phyloP scores from a whole-genome alignment of 2,797 vertebrate species.

The Neosilurus mollespiculum region DNA sequence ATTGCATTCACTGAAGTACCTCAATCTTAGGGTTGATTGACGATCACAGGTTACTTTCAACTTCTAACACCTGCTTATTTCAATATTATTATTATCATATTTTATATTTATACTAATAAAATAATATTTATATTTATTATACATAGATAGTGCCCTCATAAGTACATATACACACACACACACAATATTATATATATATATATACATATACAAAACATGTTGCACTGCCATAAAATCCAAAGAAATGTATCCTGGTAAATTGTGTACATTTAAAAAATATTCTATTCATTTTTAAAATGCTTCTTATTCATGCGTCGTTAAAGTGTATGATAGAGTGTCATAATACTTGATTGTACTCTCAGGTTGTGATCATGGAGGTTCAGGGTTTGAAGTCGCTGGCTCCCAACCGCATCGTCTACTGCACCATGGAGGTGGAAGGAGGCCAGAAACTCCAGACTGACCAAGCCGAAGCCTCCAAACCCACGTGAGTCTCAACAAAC shows the following conservation, averaged over 20 bases:
- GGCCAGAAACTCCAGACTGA: constrained; percentile 97
- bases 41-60: too few relatives aligned
- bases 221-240: neutral
- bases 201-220: too few relatives aligned
- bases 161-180: too few relatives aligned
- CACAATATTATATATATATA: too few relatives aligned
- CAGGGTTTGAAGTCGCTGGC: constrained; percentile 93
- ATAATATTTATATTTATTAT: too few relatives aligned
- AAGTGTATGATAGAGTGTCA: neutral
- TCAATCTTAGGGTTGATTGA: too few relatives aligned
- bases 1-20: too few relatives aligned
- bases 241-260: neutral
- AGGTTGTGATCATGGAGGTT: constrained; percentile 99
- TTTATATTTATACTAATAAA: too few relatives aligned
- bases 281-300: neutral
- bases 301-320: neutral
- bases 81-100: too few relatives aligned
- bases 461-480: constrained; percentile 96
- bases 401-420: constrained; percentile 95
- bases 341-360: constrained; percentile 1
- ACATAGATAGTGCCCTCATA: neutral
- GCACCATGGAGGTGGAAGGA: constrained; percentile 98
- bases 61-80: too few relatives aligned
- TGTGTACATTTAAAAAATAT: neutral
- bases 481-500: constrained; percentile 80